Evolutionary conservation across 2,888 invertebrate genomes (phyloP), one percentile per base, ranked within the genome.

Genomic region (Agrochola lota): DNA sequence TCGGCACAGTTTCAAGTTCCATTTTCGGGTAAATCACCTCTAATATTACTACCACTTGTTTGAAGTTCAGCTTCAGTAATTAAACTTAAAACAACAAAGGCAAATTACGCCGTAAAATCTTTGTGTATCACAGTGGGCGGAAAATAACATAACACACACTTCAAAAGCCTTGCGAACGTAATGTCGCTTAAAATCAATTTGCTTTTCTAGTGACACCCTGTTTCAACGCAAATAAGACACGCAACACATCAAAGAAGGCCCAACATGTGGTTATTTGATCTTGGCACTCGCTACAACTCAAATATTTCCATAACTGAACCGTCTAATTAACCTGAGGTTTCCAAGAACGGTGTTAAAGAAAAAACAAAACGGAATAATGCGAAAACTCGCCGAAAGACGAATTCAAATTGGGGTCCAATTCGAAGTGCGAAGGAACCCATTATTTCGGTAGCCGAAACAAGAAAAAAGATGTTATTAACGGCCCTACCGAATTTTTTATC

Each of bases 391-490:
- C 85, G 87, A 87, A 91, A 90, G 89, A 88, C 84, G 89, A 91
- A 94, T 93, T 92, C 92, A 95, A 95, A 94, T 94, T 94, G 91
- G 84, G 87, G 62, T 72, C 73, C 87, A 90, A 91, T 93, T 93
- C 90, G 88, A 92, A 94, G 94, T 93, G 94, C 92, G 92, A 94
- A 92, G 90, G 85, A 90, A 89, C 91, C 92, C 91, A 92, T 94
- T 92, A 94, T 92, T 94, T 93, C 92, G 92, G 94, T 92, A 93
- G 92, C 92, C 89, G 80, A 92, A 93, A 91, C 83, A 90, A 92
- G 87, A 87, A 92, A 91, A 92, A 91, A 90, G 86, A 80, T 85
- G 85, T 93, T 92, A 94, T 93, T 93, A 92, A 89, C 90, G 89
- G 85, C 88, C 88, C 90, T 85, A 84, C 90, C 89, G 89, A 92